Evolutionary conservation across 2,113 vertebrate genomes (phyloP), one percentile per base, ranked within the genome.

Genomic region (Triplophysa tibetana): DNA sequence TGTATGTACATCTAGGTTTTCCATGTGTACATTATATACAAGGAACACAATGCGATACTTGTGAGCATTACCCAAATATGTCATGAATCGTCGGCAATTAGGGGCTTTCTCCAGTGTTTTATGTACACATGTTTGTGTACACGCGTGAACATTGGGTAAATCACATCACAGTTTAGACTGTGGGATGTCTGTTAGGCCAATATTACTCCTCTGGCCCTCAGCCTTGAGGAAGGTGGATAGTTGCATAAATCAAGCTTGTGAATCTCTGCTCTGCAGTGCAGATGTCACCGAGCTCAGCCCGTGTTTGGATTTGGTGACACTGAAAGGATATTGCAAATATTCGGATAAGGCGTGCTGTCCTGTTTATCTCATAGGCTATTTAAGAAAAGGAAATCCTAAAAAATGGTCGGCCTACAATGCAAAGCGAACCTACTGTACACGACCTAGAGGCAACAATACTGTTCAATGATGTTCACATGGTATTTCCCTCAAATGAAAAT

Each of bases 161-260:
- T 85, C 62, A 48, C 78, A 67, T 83, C 82, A 81, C 77, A 54
- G 10, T 75, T 63, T 70, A 50, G 83, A 68, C 76, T 74, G 45
- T 26, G 41, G 74, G 77, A 82, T 52, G 64, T 80, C 67, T 85
- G 77, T 62, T 62, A 24, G 66, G 79, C 82, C 78, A 85, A 78
- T 65, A 80, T 81, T 77, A 84, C 80, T 69, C 60, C 68, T 70
- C 66, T 70, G 62, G 70, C 77, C 26, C 80, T 69, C 69, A 74
- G 86, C 69, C 81, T 82, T 78, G 69, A 72, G 84, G 54, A 69
- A 77, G 79, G 85, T 56, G n/a, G 80, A 90, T 88, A 70, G 52
- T 79, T 83, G 79, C 66, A 87, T 87, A 83, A 84, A 88, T 90
- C 85, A 87, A 74, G 75, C 67, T 24, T 74, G 76, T 68, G 80